phyloP scores from a whole-genome alignment of 2,113 vertebrate genomes.

The Equus przewalskii region DNA sequence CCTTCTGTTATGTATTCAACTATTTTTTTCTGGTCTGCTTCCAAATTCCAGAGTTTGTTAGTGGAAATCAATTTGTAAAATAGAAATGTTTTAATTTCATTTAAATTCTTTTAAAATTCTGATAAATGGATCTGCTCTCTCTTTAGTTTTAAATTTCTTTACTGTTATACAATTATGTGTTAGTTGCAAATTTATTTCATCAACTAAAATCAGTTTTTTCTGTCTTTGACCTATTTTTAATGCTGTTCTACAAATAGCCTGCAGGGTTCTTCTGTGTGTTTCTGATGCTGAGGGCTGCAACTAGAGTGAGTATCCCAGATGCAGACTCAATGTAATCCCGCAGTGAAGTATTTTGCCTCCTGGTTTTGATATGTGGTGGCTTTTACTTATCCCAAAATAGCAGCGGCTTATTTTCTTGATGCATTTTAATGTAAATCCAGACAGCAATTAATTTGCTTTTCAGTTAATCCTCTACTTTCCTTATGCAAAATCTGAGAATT shows the following conservation, averaged over 20 bases:
- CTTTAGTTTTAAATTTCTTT: background rate
- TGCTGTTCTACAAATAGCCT: background rate
- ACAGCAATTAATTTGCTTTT: conserved; percentile 48
- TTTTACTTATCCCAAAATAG: conserved; percentile 42
- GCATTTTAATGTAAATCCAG: conserved; percentile 12
- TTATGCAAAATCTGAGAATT: conserved; percentile 29
- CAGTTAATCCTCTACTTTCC: background rate
- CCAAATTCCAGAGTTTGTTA: background rate
- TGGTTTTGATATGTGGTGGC: background rate
- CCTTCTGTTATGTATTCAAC: background rate
- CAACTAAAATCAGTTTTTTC: background rate
- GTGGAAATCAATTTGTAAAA: background rate
- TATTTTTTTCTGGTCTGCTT: background rate
- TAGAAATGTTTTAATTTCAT: background rate
- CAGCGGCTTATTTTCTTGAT: conserved; percentile 18
- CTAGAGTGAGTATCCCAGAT: background rate
- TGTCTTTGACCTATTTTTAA: conserved; percentile 18
- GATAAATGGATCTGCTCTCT: background rate
- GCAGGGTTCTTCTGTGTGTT: background rate
- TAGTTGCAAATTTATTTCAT: conserved; percentile 9
- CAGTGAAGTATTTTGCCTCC: background rate
- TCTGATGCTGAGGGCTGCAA: background rate
- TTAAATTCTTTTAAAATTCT: background rate
- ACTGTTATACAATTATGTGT: background rate
- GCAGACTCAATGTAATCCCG: background rate